Evolutionary conservation across 2,797 vertebrate species (phyloP), one percentile per base, ranked within the genome.

Genomic region (Aratinga solstitialis): DNA sequence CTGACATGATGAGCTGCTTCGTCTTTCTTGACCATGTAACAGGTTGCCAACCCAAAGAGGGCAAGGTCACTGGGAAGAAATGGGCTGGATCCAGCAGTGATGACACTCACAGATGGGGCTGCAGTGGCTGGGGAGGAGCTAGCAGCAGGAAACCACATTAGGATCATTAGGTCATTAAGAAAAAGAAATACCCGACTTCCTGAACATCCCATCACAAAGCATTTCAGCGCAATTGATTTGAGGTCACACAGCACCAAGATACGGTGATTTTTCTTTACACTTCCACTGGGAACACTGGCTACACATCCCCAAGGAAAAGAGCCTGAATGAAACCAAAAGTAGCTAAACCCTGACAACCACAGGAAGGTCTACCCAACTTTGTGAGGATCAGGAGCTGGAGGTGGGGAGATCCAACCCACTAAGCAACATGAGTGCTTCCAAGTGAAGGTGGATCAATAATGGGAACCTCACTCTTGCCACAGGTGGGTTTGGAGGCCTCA

Each of bases 11-110:
- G 56, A 85, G 30, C 22, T 81, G 32, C 67, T 68, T 47, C 1
- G 0, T 12, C 32, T 15, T 40, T 21, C 13, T 47, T 26, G 17
- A 23, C 4, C 0, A 0, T 11, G 12, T 30, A 32, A 40, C 26
- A 53, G 32, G 36, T 53, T 87, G 73, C 23, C 73, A 50, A 23
- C 24, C 30, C 43, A 7, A 24, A 6, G 3, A 1, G 11, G 18
- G 3, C 34, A 74, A 24, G 30, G 73, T 27, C 40, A 3, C 0
- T 0, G 26, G 16, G 8, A 14, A 62, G 48, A 63, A 40, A 62
- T 4, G 21, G 67, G 63, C 7, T 84, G 65, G 78, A 62, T 27
- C 38, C 47, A 21, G 8, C 12, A 34, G 69, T 5, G 23, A 10
- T 58, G 47, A 30, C 47, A 42, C 19, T 23, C 84, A 29, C 0